These are phyloP conservation scores for Dascyllus trimaculatus DNA, from an alignment of 2,113 vertebrate genomes.

Conservation along the genomic window DNA sequence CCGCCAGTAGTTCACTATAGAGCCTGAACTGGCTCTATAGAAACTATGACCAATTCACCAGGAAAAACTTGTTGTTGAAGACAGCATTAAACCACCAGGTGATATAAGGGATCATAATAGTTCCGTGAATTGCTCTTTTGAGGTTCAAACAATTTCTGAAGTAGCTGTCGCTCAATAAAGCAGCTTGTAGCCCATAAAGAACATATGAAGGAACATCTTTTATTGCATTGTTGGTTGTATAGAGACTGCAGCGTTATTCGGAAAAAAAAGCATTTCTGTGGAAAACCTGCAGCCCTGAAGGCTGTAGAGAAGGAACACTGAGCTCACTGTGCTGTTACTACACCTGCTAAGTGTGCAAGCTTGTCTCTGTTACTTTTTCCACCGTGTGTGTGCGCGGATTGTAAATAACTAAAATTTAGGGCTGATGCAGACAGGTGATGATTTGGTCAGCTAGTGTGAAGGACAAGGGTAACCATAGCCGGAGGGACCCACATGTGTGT, in stretches of 20 bases:
- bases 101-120: conserved; percentile 41
- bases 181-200: conserved; percentile 49
- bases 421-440: conserved; percentile 54
- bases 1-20: neutral
- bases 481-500: neutral
- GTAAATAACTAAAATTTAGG: conserved; percentile 52
- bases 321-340: neutral
- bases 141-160: conserved; percentile 50
- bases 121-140: conserved; percentile 49
- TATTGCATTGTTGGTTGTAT: conserved; percentile 28
- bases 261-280: conserved; percentile 2
- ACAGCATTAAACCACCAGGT: conserved; percentile 40
- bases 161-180: conserved; percentile 50
- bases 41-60: conserved; percentile 15
- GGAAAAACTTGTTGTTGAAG: conserved; percentile 25
- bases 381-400: conserved; percentile 4
- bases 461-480: conserved; percentile 41
- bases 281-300: neutral
- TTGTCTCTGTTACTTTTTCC: neutral
- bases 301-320: neutral
- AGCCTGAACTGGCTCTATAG: conserved; percentile 17
- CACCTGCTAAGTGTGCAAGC: conserved; percentile 7
- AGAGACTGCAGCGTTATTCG: neutral
- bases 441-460: conserved; percentile 61
- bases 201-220: conserved; percentile 27